Evolutionary conservation across 2,888 invertebrate species (phyloP).

Genomic region (Ectemnius cavifrons): DNA sequence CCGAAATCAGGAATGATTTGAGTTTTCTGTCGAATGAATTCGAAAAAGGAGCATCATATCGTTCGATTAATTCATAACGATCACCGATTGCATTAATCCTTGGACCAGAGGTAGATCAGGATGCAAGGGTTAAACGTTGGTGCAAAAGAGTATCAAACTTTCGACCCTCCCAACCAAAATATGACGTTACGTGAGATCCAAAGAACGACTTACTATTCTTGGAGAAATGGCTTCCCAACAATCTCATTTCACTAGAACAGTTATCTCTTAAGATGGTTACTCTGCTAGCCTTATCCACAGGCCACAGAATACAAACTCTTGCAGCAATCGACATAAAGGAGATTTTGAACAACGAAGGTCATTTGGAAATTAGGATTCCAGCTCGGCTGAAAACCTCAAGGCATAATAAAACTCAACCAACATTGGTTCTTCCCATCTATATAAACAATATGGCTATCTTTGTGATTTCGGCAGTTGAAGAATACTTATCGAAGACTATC

Average conservation of each 20-base stretch:
- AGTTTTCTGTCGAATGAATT: background rate
- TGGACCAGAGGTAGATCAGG: slow-evolving; percentile 1
- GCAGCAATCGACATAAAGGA: slow-evolving; percentile 7
- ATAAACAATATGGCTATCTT: slow-evolving; percentile 1
- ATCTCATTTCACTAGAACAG: background rate
- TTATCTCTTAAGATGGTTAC: no score
- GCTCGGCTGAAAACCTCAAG: slow-evolving; percentile 14
- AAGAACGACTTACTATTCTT: slow-evolving; percentile 1
- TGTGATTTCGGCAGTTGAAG: background rate
- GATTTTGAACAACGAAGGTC: background rate
- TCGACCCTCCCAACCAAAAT: slow-evolving; percentile 9
- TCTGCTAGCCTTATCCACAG: background rate
- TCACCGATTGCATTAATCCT: slow-evolving; percentile 10
- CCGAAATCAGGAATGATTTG: background rate
- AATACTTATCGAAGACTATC: no score
- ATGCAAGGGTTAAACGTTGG: slow-evolving; percentile 5
- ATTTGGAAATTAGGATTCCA: slow-evolving; percentile 18
- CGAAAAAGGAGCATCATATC: slow-evolving; percentile 7
- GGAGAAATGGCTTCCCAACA: background rate
- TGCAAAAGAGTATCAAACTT: slow-evolving; percentile 1
- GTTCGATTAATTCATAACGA: background rate
- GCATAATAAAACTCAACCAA: background rate
- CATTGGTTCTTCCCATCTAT: slow-evolving; percentile 6
- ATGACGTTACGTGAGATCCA: slow-evolving; percentile 13
- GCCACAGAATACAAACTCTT: slow-evolving; percentile 11